Evolutionary conservation across 1,140 invertebrate genomes (phyloP), one percentile per base, ranked within the genome.

Genomic region (Anastrepha obliqua): DNA sequence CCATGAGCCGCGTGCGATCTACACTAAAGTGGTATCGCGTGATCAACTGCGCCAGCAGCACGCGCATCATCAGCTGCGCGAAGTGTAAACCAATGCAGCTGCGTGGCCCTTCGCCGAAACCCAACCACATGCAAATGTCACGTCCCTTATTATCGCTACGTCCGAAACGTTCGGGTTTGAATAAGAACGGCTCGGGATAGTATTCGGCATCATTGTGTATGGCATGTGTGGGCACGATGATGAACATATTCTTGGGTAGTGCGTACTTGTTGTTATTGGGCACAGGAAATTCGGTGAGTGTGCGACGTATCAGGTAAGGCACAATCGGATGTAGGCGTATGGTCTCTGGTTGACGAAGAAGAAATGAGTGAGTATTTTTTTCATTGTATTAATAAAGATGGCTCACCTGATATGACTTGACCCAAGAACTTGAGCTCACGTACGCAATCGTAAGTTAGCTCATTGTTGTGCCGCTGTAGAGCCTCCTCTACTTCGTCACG

Each of bases 131-230:
- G 88, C 91, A 94, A 9, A 90, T 93, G 88, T 92, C 94, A 29
- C 95, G 91, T 74, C 92, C 90, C 1, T 89, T 89, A 62, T 92
- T 89, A 67, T 95, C 94, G 65, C 95, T 95, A 0, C 94, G 93
- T 5, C 94, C 89, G 92, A 96, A 96, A 86, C 96, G 93, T 39
- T 96, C 95, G 0, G 96, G 96, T 90, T 95, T 93, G 90, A 96
- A 97, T n/a, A 89, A 89, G 9, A 95, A 94, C 3, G 96, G 96
- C 70, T 96, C 93, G 5, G 95, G 94, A 89, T 94, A 96, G 60
- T 94, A 93, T 44, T 93, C 90, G 1, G 94, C 91, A 89, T 94
- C 93, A 9, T 91, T 90, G 87, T 94, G 94, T 86, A 94, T 90
- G 67, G 91, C 91, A 87, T 92, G 91, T 5, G 91, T 90, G 39